A percentile compares a stretch with the other conserved stretches of the same genome.
These are phyloP conservation scores for Xiphorhynchus erythropygius DNA, from an alignment of 2,797 vertebrate species.

Conservation along the genomic window DNA sequence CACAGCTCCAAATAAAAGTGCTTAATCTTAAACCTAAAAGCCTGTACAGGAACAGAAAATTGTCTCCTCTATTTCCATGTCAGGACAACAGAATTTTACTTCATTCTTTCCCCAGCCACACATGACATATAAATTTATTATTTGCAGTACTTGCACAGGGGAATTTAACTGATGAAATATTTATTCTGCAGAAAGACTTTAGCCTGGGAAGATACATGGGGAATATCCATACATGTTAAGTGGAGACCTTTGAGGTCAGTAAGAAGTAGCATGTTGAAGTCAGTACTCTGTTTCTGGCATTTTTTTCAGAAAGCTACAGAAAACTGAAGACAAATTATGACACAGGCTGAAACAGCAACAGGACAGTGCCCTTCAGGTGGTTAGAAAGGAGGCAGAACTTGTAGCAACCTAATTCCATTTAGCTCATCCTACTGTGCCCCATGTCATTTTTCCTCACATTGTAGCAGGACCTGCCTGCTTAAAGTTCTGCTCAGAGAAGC, in stretches of 20 bases:
- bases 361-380: not conserved
- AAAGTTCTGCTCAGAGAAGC: not conserved
- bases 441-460: not conserved
- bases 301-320: not conserved
- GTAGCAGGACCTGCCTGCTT: not conserved
- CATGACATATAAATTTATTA: constrained; percentile 51
- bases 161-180: constrained; percentile 44
- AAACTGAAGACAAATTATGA: not conserved
- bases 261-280: constrained; percentile 1
- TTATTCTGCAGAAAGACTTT: constrained; percentile 13
- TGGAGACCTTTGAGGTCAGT: not conserved
- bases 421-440: fast-evolving
- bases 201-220: not conserved
- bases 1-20: constrained; percentile 7
- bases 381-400: not conserved
- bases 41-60: not conserved
- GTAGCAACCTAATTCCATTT: not conserved
- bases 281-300: not conserved
- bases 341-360: not conserved
- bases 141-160: constrained; percentile 41
- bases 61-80: not conserved
- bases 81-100: not conserved
- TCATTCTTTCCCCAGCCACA: constrained; percentile 21
- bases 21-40: constrained; percentile 14
- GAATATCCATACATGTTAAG: not conserved